Evolutionary conservation across 1,140 invertebrate species (phyloP).

Genomic region (Metaphire vulgaris): DNA sequence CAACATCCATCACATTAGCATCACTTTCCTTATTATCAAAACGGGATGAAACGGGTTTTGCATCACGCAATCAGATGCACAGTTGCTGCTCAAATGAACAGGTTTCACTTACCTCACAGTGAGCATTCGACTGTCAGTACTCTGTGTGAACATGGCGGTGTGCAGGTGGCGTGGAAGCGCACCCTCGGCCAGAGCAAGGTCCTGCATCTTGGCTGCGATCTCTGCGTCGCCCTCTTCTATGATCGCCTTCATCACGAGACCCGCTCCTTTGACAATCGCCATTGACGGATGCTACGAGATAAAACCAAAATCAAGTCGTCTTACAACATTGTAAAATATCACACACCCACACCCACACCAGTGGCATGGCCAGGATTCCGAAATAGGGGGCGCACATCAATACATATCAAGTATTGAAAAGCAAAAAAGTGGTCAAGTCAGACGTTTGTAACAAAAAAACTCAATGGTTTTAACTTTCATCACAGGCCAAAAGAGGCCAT

Average conservation of each 20-base stretch:
- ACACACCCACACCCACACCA: neutral
- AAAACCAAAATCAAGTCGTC: slow-evolving; percentile 32
- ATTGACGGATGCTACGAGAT: slow-evolving; percentile 76
- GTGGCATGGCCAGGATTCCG: no score
- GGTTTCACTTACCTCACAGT: slow-evolving; percentile 63
- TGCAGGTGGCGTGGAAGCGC: slow-evolving; percentile 87
- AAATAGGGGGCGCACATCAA: no score
- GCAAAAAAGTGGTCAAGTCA: no score
- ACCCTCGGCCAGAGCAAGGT: slow-evolving; percentile 91
- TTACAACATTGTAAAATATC: neutral
- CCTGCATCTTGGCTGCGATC: slow-evolving; percentile 88
- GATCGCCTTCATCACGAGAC: slow-evolving; percentile 90
- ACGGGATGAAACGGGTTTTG: no score
- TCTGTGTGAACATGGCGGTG: slow-evolving; percentile 78
- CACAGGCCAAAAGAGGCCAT: no score
- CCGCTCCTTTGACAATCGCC: slow-evolving; percentile 95
- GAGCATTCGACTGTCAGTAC: slow-evolving; percentile 64
- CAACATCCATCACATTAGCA: no score
- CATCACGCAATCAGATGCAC: no score
- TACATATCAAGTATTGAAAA: no score
- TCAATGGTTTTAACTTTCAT: no score
- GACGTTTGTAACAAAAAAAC: no score
- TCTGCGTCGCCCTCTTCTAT: slow-evolving; percentile 92
- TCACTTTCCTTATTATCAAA: no score
- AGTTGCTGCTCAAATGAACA: no score